phyloP scores from a whole-genome alignment of 2,888 invertebrate species.

The Priocnemis perturbator region DNA sequence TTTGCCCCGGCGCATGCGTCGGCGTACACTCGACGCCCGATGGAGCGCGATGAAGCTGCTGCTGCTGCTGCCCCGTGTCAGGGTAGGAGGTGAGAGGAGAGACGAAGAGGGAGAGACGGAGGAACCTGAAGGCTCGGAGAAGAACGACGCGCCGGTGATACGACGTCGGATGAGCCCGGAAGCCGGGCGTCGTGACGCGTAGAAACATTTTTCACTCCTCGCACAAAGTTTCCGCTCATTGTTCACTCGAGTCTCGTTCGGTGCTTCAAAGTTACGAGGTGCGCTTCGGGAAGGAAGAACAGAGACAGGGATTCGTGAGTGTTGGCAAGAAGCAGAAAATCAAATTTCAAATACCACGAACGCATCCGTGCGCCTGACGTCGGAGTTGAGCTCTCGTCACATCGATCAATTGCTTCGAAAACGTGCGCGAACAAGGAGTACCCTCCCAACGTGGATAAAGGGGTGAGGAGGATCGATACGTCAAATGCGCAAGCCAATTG shows the following conservation, averaged over 20 bases:
- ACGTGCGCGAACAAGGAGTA: too few relatives aligned
- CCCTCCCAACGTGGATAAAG: background rate
- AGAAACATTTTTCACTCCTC: background rate
- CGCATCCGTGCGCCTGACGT: background rate
- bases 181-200: conserved; percentile 35
- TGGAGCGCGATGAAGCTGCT: conserved; percentile 50
- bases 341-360: too few relatives aligned
- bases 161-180: conserved; percentile 22
- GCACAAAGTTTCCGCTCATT: background rate
- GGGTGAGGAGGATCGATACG: background rate
- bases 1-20: conserved; percentile 70
- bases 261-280: too few relatives aligned
- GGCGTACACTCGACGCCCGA: conserved; percentile 41
- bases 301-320: too few relatives aligned
- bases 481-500: background rate
- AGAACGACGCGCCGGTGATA: background rate
- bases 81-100: conserved; percentile 2
- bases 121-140: conserved; percentile 2
- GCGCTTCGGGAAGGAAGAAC: too few relatives aligned
- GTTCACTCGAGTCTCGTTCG: too few relatives aligned
- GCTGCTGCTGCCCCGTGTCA: conserved; percentile 4
- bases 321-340: too few relatives aligned
- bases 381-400: conserved; percentile 12
- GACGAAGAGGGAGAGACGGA: background rate
- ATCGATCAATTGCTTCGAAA: too few relatives aligned